Conservation (phyloP, 2,888 invertebrate species). For the Gastracanthus pulcherrimus region DNA sequence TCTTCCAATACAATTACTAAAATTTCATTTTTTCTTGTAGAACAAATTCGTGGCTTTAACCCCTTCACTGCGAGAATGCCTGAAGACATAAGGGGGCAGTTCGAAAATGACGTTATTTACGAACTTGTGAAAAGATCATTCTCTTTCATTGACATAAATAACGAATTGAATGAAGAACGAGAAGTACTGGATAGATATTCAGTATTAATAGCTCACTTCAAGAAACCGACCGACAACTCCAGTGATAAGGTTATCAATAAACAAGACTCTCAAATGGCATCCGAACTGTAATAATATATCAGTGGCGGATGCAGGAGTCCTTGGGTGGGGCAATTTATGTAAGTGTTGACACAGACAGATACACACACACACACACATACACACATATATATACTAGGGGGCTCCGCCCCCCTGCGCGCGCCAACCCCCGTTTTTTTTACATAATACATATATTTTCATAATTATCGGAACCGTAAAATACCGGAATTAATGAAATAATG, state of each 20-base stretch:
- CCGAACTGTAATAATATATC: neutral
- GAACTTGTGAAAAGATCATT: constrained; percentile 78
- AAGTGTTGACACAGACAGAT: too few relatives aligned
- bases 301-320: too few relatives aligned
- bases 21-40: constrained; percentile 76
- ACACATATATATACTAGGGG: too few relatives aligned
- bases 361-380: too few relatives aligned
- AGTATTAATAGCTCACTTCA: constrained; percentile 70
- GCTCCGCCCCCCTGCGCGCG: too few relatives aligned
- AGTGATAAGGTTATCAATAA: too few relatives aligned
- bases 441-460: too few relatives aligned
- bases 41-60: constrained; percentile 84
- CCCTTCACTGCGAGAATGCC: constrained; percentile 85
- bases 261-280: neutral
- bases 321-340: too few relatives aligned
- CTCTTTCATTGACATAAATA: constrained; percentile 75
- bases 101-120: constrained; percentile 81
- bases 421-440: too few relatives aligned
- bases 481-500: too few relatives aligned
- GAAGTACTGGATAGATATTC: constrained; percentile 75
- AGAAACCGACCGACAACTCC: constrained; percentile 64
- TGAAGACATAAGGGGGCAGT: constrained; percentile 80
- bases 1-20: neutral
- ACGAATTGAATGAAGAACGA: constrained; percentile 75
- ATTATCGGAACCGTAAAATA: too few relatives aligned